Percentiles rank a stretch among this genome's conserved stretches.
These are phyloP conservation scores for Habropoda laboriosa DNA, from an alignment of 1,140 invertebrate genomes.

Conservation along the genomic window DNA sequence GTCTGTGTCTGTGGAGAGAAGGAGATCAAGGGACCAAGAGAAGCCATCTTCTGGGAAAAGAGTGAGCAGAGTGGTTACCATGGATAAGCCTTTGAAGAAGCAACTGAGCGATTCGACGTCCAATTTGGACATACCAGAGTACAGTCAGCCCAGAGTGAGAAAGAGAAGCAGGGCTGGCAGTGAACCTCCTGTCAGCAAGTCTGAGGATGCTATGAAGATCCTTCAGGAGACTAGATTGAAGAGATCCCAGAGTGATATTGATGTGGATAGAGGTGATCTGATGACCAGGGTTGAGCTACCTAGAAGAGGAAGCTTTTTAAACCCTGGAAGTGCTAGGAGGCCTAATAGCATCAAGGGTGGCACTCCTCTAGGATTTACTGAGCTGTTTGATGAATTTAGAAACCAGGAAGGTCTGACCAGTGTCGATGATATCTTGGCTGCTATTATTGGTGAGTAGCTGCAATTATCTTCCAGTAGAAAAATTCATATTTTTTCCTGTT, in stretches of 20 bases:
- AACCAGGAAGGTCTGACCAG: constrained; percentile 92
- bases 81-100: constrained; percentile 66
- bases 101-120: constrained; percentile 21
- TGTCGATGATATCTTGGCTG: constrained; percentile 92
- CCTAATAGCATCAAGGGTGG: constrained; percentile 80
- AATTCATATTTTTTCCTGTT: neutral
- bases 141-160: constrained; percentile 55
- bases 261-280: constrained; percentile 86
- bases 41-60: constrained; percentile 42
- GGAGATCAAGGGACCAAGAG: constrained; percentile 48
- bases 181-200: constrained; percentile 77
- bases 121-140: constrained; percentile 36
- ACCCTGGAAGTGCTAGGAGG: constrained; percentile 83
- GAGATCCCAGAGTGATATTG: constrained; percentile 82
- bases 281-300: constrained; percentile 92
- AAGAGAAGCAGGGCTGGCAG: constrained; percentile 77
- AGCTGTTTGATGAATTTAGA: constrained; percentile 91
- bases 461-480: too few relatives aligned
- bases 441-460: constrained; percentile 87
- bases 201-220: constrained; percentile 74
- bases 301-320: constrained; percentile 90
- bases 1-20: constrained; percentile 21
- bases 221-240: constrained; percentile 81
- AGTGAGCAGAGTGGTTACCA: constrained; percentile 61
- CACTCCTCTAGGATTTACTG: constrained; percentile 90